Conservation (phyloP, 2,797 vertebrate species). For the Enteromius argenteus region DNA sequence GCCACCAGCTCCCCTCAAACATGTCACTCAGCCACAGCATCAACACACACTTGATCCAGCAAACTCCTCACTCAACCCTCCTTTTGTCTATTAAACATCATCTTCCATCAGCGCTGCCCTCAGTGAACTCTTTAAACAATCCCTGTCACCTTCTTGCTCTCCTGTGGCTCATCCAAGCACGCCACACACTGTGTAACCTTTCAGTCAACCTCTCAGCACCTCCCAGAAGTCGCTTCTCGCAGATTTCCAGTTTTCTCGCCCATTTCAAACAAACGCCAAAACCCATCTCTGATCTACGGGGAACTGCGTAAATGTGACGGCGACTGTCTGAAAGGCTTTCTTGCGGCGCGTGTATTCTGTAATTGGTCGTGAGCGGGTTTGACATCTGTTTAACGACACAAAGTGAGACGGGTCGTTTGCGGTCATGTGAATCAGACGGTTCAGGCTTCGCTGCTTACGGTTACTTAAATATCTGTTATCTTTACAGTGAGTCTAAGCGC, state of each 20-base stretch:
- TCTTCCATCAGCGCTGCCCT: slow-evolving; percentile 50
- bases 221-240: slow-evolving; percentile 41
- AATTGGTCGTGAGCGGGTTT: slow-evolving; percentile 43
- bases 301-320: slow-evolving; percentile 4
- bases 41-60: slow-evolving; percentile 41
- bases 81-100: slow-evolving; percentile 45
- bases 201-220: slow-evolving; percentile 55
- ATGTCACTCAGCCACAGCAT: slow-evolving; percentile 36
- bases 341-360: background rate
- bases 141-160: slow-evolving; percentile 34
- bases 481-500: slow-evolving; percentile 42
- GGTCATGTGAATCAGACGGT: slow-evolving; percentile 27
- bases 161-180: slow-evolving; percentile 46
- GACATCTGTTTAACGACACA: slow-evolving; percentile 57
- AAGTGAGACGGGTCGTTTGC: slow-evolving; percentile 51
- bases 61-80: slow-evolving; percentile 52
- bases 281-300: slow-evolving; percentile 2
- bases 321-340: background rate
- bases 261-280: background rate
- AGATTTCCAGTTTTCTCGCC: slow-evolving; percentile 4
- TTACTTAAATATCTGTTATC: slow-evolving; percentile 34
- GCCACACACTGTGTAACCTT: slow-evolving; percentile 50
- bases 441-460: slow-evolving; percentile 38
- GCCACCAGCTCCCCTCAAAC: slow-evolving; percentile 29
- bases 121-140: slow-evolving; percentile 47